Evolutionary conservation across 2,888 invertebrate genomes (phyloP).

Genomic region (Mellilla xanthometata): DNA sequence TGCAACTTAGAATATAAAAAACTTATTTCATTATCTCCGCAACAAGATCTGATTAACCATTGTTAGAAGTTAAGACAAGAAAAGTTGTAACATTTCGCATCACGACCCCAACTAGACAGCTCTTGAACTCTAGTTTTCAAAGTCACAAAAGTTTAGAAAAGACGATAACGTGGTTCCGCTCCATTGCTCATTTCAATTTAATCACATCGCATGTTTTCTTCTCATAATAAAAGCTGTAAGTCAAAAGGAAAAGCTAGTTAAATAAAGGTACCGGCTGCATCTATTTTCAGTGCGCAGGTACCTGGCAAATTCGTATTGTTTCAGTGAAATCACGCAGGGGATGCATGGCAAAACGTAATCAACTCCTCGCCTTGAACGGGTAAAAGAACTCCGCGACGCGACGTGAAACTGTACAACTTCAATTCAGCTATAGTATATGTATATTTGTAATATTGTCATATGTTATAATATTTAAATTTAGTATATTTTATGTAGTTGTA

Average conservation of each 20-base stretch:
- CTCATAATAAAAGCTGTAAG: conserved; percentile 13
- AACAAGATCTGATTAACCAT: conserved; percentile 12
- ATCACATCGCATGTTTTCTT: conserved; percentile 15
- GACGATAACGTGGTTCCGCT: conserved; percentile 3
- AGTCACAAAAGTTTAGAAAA: conserved; percentile 11
- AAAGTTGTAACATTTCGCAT: conserved; percentile 12
- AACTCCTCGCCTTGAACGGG: conserved; percentile 20
- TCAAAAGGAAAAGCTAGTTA: conserved; percentile 18
- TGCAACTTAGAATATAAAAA: background rate
- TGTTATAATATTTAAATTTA: too few species aligned
- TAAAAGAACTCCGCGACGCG: conserved; percentile 16
- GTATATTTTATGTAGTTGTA: too few species aligned
- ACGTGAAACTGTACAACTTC: conserved; percentile 18
- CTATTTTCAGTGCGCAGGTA: conserved; percentile 25
- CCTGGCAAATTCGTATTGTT: conserved; percentile 26
- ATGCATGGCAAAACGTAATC: conserved; percentile 32
- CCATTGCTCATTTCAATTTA: conserved; percentile 12
- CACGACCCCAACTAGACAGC: conserved; percentile 2
- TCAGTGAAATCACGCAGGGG: conserved; percentile 28
- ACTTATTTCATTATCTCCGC: conserved; percentile 2
- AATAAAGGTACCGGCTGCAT: conserved; percentile 23
- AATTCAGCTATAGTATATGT: conserved; percentile 12
- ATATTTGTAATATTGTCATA: too few species aligned
- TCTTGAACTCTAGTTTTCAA: conserved; percentile 16
- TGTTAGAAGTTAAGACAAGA: conserved; percentile 12